Evolutionary conservation across 2,888 invertebrate species (phyloP).

Genomic region (Bombylius discolor): DNA sequence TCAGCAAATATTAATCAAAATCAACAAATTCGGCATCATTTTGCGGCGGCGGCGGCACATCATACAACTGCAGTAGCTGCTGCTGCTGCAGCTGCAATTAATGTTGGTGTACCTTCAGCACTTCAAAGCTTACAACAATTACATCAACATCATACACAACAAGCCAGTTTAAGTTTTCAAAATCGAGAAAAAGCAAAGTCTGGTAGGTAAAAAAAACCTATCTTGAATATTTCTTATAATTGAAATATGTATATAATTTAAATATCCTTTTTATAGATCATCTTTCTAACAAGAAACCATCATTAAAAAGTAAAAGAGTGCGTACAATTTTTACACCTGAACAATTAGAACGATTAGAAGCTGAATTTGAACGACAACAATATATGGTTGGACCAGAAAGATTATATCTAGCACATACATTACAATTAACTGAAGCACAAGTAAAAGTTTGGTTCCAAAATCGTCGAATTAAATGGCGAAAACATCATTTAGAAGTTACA

Average conservation of each 20-base stretch:
- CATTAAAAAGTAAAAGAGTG: conserved; percentile 66
- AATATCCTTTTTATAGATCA: neutral
- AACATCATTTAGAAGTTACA: conserved; percentile 84
- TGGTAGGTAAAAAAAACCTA: conserved; percentile 1
- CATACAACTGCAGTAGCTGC: conserved; percentile 18
- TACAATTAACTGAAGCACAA: conserved; percentile 41
- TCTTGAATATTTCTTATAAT: neutral
- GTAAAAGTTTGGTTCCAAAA: conserved; percentile 91
- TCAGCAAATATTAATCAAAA: neutral
- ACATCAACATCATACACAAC: conserved; percentile 34
- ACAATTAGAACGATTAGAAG: conserved; percentile 83
- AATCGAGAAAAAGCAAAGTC: conserved; percentile 26
- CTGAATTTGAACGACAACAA: conserved; percentile 90
- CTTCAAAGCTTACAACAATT: conserved; percentile 35
- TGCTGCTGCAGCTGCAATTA: conserved; percentile 23
- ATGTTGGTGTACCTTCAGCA: conserved; percentile 27
- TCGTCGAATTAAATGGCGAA: conserved; percentile 82
- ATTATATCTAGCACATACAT: conserved; percentile 62
- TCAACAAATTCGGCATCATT: conserved; percentile 10
- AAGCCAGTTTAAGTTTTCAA: conserved; percentile 26
- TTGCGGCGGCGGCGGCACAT: conserved; percentile 11
- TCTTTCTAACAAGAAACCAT: conserved; percentile 27
- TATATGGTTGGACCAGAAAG: conserved; percentile 97
- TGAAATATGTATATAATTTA: too few species aligned
- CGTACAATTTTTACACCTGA: conserved; percentile 95